A percentile compares a stretch with the other conserved stretches of the same genome.
phyloP scores from a whole-genome alignment of 1,140 invertebrate species.

The Campoletis sonorensis region DNA sequence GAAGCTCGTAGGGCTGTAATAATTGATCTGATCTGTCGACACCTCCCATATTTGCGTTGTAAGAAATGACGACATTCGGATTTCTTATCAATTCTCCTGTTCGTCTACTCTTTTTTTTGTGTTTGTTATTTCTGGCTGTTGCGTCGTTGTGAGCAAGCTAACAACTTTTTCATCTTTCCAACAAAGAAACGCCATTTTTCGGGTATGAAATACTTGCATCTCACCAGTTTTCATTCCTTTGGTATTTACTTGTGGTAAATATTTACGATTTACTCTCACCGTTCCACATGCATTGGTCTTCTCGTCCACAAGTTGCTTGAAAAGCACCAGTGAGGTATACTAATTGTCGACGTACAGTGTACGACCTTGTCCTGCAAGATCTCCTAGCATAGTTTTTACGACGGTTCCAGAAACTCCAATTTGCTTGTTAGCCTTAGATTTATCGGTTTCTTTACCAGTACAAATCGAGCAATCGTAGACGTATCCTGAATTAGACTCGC shows the following conservation, averaged over 20 bases:
- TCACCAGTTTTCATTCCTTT: slow-evolving; percentile 36
- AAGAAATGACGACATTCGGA: slow-evolving; percentile 40
- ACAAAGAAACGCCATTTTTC: slow-evolving; percentile 30
- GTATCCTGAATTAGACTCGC: slow-evolving; percentile 45
- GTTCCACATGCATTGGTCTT: slow-evolving; percentile 39
- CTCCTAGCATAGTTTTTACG: slow-evolving; percentile 45
- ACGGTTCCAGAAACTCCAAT: slow-evolving; percentile 45
- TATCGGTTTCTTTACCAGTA: slow-evolving; percentile 47
- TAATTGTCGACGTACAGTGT: slow-evolving; percentile 49
- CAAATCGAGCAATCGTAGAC: slow-evolving; percentile 48
- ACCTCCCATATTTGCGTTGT: slow-evolving; percentile 31
- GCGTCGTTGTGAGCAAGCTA: slow-evolving; percentile 34
- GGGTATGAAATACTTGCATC: slow-evolving; percentile 37
- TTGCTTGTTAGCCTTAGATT: slow-evolving; percentile 31
- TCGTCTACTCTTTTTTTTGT: slow-evolving; percentile 17
- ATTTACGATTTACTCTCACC: slow-evolving; percentile 36
- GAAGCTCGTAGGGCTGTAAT: slow-evolving; percentile 34
- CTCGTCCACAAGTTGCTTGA: slow-evolving; percentile 22
- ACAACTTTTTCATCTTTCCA: slow-evolving; percentile 43
- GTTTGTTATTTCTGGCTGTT: slow-evolving; percentile 13
- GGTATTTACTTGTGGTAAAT: slow-evolving; percentile 37
- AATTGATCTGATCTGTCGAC: slow-evolving; percentile 37
- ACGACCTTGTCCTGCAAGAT: slow-evolving; percentile 44
- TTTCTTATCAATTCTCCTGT: slow-evolving; percentile 41
- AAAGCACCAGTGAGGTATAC: slow-evolving; percentile 44